Percentiles rank a stretch among this genome's conserved stretches.
Evolutionary conservation across 1,140 invertebrate species (phyloP).

Genomic region (Drosophila leontia): DNA sequence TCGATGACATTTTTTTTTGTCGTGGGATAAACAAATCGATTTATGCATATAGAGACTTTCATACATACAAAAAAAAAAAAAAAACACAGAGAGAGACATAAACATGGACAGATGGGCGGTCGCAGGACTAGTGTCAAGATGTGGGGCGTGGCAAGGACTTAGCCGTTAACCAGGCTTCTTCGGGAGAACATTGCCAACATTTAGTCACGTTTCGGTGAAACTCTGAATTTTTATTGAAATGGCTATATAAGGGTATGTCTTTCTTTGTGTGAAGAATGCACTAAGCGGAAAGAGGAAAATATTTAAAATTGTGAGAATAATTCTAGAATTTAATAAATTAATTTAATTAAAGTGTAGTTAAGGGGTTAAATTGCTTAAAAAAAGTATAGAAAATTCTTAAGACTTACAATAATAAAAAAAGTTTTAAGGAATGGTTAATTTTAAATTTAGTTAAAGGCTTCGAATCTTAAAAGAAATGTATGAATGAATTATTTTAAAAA

Average conservation of each 20-base stretch:
- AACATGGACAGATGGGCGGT: constrained; percentile 14
- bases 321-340: neutral
- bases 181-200: constrained; percentile 38
- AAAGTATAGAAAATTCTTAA: no score
- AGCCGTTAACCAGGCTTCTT: constrained; percentile 9
- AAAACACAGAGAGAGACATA: constrained; percentile 7
- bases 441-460: no score
- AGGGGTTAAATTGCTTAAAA: no score
- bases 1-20: constrained; percentile 49
- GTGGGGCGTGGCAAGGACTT: constrained; percentile 5
- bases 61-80: constrained; percentile 2
- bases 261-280: constrained; percentile 12
- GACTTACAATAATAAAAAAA: no score
- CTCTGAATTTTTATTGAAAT: constrained; percentile 70
- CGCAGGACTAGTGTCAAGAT: constrained; percentile 8
- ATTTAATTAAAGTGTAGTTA: neutral
- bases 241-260: constrained; percentile 50
- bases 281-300: neutral
- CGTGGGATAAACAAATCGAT: constrained; percentile 61
- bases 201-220: constrained; percentile 65
- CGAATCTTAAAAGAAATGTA: no score
- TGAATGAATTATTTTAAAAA: no score
- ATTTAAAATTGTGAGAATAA: neutral
- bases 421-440: no score
- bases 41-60: constrained; percentile 54